Evolutionary conservation across 1,140 invertebrate genomes (phyloP).

Genomic region (Penaeus japonicus): DNA sequence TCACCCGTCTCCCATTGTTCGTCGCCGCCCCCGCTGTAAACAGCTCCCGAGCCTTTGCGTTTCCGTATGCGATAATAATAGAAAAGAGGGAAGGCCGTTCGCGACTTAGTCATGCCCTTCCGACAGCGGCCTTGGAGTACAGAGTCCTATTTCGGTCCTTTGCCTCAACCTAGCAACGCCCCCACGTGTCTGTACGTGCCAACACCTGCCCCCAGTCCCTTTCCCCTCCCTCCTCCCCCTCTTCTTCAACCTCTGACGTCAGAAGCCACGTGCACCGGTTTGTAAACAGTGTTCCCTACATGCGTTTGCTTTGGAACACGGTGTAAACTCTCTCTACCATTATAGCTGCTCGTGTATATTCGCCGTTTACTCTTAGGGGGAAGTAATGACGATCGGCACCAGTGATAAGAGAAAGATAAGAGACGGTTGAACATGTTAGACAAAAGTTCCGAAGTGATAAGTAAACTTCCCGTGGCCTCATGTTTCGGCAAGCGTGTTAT

Average conservation of each 20-base stretch:
- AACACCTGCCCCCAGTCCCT: slow-evolving; percentile 11
- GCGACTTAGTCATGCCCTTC: too few species aligned
- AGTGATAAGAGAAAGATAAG: too few species aligned
- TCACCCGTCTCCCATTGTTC: not conserved
- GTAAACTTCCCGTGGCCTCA: too few species aligned
- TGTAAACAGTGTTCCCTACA: not conserved
- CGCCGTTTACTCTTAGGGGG: too few species aligned
- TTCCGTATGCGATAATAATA: not conserved
- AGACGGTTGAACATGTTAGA: too few species aligned
- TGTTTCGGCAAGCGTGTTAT: too few species aligned
- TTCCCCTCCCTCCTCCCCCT: not conserved
- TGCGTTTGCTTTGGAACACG: not conserved
- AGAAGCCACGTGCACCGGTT: slow-evolving; percentile 19
- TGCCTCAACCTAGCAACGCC: slow-evolving; percentile 29
- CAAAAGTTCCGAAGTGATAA: too few species aligned
- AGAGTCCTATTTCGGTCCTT: slow-evolving; percentile 1
- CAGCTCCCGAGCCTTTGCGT: too few species aligned
- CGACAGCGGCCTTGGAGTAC: slow-evolving; percentile 8
- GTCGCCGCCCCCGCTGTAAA: not conserved
- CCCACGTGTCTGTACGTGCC: slow-evolving; percentile 3
- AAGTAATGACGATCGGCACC: too few species aligned
- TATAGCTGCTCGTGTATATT: too few species aligned
- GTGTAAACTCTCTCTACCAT: too few species aligned
- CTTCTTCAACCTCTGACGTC: slow-evolving; percentile 4
- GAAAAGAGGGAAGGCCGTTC: not conserved